Evolutionary conservation across 2,888 invertebrate species (phyloP).

Genomic region (Agriotes lineatus): DNA sequence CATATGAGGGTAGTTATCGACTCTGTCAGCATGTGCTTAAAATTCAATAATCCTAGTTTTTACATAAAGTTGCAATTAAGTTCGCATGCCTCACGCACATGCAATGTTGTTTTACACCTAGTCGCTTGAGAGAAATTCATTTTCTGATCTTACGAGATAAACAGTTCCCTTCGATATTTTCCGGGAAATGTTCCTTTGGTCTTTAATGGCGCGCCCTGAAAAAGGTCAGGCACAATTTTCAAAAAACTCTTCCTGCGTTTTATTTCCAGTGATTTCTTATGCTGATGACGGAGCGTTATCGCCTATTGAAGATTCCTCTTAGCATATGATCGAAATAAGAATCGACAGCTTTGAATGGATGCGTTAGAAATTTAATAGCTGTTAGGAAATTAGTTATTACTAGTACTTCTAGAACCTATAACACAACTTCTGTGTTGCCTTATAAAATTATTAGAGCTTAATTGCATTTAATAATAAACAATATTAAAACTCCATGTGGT

Average conservation of each 20-base stretch:
- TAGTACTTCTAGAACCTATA: no score
- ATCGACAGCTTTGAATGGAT: no score
- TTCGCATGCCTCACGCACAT: conserved; percentile 43
- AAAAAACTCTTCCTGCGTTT: background rate
- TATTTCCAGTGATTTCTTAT: conserved; percentile 41
- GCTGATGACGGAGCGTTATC: conserved; percentile 40
- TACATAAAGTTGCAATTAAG: conserved; percentile 43
- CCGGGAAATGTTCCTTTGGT: background rate
- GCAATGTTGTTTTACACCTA: conserved; percentile 40
- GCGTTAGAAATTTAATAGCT: no score
- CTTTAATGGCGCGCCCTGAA: background rate
- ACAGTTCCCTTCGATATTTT: background rate
- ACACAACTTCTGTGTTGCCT: no score
- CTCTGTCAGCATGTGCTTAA: conserved; percentile 45
- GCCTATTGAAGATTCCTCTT: conserved; percentile 45
- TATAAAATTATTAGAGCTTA: no score
- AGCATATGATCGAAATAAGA: conserved; percentile 48
- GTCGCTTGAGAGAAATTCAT: conserved; percentile 24
- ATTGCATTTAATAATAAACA: no score
- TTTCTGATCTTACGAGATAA: conserved; percentile 9
- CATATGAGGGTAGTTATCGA: conserved; percentile 14
- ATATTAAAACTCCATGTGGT: no score
- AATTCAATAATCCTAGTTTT: conserved; percentile 45
- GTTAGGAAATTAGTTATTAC: no score
- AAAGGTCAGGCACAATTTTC: background rate